Base-by-base conservation (phyloP, 2,888 invertebrate species). In the Stenodera caucasica region DNA sequence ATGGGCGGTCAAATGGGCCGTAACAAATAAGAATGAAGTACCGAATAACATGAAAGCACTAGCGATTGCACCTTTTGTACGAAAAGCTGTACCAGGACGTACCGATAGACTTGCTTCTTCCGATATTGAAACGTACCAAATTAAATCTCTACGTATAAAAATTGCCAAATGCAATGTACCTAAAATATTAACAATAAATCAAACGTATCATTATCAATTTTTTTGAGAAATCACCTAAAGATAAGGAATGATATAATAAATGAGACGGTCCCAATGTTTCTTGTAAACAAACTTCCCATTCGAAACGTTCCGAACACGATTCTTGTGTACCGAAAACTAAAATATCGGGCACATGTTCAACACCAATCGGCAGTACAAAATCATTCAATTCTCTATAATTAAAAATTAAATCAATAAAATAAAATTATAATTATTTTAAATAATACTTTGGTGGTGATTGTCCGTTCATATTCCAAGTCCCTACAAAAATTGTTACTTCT, bases 401-500 rank as follows among this genome's bases (percentile, higher is more conserved):
- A 5, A 35, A 5, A 58, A 80, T 80, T 68, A 69, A 64, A 58
- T 26, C 26, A 33, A 53, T 53, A 5, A 26, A 26, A 3, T 26
- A 26, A 26, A 26, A n/a, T n/a, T n/a, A n/a, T n/a, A n/a, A n/a
- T n/a, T n/a, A n/a, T n/a, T n/a, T n/a, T n/a, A n/a, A n/a, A n/a
- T n/a, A 67, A 64, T 83, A 94, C 93, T 88, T 89, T 50, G 91
- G 91, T 49, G 91, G 90, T 68, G 85, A 84, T 75, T 96, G 92
- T 32, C 95, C 96, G 80, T 95, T 96, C 95, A 97, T 96, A 78
- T 98, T 98, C 96, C 97, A 98, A 23, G 95, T 93, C 6, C 94
- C 96, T 58, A 96, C 89, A 84, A 94, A 96, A 71, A 97, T 88
- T 67, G 88, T 90, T 0, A 96, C 85, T 80, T 93, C 91, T 70